Evolutionary conservation across 2,113 vertebrate genomes (phyloP), one percentile per base, ranked within the genome.

Genomic region (Scomber colias): DNA sequence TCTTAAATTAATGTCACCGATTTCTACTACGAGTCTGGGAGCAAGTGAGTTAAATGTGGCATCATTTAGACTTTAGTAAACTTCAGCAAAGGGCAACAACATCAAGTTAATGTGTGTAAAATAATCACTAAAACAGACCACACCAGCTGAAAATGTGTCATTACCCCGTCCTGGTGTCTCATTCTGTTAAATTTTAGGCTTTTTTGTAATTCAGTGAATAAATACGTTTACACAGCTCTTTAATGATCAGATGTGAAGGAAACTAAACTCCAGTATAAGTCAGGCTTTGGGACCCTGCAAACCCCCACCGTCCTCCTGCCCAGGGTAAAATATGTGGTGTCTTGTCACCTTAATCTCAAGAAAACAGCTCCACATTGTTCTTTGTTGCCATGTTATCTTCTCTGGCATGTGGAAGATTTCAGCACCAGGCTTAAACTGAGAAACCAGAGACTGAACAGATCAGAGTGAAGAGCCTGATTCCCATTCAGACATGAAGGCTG

Each of bases 391-490:
- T 45, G 82, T 63, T 73, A 15, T 76, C 69, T 80, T 30, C 75
- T 19, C 31, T 89, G 78, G 84, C 64, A 88, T 88, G 84, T 78
- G 77, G 62, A 77, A 19, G 63, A 14, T 67, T 74, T 84, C 76
- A 77, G 17, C 16, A 6, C 3, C 1, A 51, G 45, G 2, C n/a
- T 5, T 55, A 15, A 65, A 46, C 61, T 10, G 40, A 21, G 30
- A 83, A 83, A 75, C 59, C n/a, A 64, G 54, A 71, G 40, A 76
- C 31, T 6, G 72, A 40, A 7, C 1, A 5, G 21, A 35, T 75
- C 55, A 76, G 40, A 21, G 9, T 55, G 48, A 61, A 49, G 40
- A 63, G 15, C 56, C 50, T 62, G 54, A 56, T 19, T 71, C 31
- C 24, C 15, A 51, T 48, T 68, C 27, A 70, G 2, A 63, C 64